phyloP scores from a whole-genome alignment of 2,113 vertebrate genomes.

The Lepus americanus region DNA sequence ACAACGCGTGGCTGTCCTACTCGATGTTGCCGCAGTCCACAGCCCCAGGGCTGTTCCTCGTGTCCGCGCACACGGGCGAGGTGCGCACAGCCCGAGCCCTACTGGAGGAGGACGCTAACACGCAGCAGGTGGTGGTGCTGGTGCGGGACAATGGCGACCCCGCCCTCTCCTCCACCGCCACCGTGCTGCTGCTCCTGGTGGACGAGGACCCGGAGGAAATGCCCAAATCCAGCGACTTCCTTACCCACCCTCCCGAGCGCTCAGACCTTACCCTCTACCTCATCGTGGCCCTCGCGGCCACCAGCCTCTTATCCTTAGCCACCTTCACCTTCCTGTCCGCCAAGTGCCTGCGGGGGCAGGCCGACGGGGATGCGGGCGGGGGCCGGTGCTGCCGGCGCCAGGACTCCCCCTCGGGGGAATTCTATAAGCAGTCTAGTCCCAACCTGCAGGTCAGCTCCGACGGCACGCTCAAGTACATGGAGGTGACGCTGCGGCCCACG shows the following conservation, averaged over 20 bases:
- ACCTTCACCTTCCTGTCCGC: slow-evolving; percentile 87
- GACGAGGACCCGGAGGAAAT: slow-evolving; percentile 87
- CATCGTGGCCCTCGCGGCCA: slow-evolving; percentile 89
- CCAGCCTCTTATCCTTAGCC: slow-evolving; percentile 87
- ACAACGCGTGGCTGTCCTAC: slow-evolving; percentile 94
- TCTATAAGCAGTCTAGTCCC: slow-evolving; percentile 91
- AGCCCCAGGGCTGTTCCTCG: slow-evolving; percentile 89
- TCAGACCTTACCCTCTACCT: slow-evolving; percentile 91
- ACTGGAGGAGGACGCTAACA: slow-evolving; percentile 88
- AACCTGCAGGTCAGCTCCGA: slow-evolving; percentile 93
- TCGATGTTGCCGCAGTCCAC: slow-evolving; percentile 89
- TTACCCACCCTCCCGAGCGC: slow-evolving; percentile 83
- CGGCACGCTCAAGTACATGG: slow-evolving; percentile 95
- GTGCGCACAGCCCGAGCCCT: slow-evolving; percentile 90
- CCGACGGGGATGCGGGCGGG: slow-evolving; percentile 70
- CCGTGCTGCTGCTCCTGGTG: slow-evolving; percentile 91
- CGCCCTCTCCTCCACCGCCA: slow-evolving; percentile 91
- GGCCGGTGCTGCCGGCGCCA: slow-evolving; percentile 89
- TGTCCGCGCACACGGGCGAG: slow-evolving; percentile 92
- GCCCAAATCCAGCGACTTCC: slow-evolving; percentile 86
- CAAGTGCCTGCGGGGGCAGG: slow-evolving; percentile 85
- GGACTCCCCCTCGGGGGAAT: slow-evolving; percentile 85
- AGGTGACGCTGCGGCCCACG: slow-evolving; percentile 92
- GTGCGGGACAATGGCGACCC: slow-evolving; percentile 92
- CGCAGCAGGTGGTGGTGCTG: slow-evolving; percentile 90